phyloP scores from a whole-genome alignment of 2,888 invertebrate species.

The Coremacera marginata region DNA sequence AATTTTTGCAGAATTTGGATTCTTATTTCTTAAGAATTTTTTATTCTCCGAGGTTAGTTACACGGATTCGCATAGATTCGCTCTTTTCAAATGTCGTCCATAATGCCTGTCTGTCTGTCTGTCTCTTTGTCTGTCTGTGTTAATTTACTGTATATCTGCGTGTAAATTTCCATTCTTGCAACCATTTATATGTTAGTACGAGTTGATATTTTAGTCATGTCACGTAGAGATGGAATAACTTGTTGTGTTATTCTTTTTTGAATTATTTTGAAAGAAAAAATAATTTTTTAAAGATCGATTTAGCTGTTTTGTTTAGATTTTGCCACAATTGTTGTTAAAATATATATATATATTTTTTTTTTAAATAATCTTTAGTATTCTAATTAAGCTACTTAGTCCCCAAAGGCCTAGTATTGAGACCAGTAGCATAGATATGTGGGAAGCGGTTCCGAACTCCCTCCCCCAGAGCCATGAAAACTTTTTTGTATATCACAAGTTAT shows the following conservation, averaged over 20 bases:
- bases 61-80: neutral
- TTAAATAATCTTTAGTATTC: too few relatives aligned
- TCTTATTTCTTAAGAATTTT: neutral
- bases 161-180: neutral
- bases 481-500: too few relatives aligned
- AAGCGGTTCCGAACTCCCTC: too few relatives aligned
- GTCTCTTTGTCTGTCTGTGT: neutral
- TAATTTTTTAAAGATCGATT: too few relatives aligned
- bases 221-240: slow-evolving; percentile 14
- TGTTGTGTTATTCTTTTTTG: neutral
- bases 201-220: neutral
- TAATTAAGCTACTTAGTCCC: too few relatives aligned
- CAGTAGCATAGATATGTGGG: too few relatives aligned
- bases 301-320: too few relatives aligned
- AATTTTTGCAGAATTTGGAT: neutral
- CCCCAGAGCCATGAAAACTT: too few relatives aligned
- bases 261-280: neutral
- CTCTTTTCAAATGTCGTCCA: neutral
- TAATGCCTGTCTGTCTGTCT: neutral
- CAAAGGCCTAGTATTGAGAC: too few relatives aligned
- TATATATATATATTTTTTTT: too few relatives aligned
- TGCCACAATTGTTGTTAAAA: too few relatives aligned
- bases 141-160: neutral
- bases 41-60: slow-evolving; percentile 9
- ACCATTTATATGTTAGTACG: neutral